Evolutionary conservation across 92 coral and sea anemone species (phyloP).

Genomic region (Umimayanthus chanpuru): DNA sequence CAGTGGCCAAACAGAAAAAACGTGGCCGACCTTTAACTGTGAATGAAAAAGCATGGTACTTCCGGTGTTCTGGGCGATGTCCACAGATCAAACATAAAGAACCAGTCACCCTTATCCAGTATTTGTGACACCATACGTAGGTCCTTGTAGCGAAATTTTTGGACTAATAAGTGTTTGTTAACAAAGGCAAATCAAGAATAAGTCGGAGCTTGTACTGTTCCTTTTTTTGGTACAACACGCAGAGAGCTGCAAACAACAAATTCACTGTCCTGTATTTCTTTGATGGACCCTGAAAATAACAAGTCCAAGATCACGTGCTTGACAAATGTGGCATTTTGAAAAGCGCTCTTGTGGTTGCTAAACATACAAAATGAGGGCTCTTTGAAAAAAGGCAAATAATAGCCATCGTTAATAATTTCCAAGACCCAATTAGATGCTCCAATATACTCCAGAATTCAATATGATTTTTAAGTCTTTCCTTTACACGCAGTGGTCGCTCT

Average conservation of each 20-base stretch:
- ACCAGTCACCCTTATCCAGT: slow-evolving; percentile 17
- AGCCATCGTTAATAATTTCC: slow-evolving; percentile 42
- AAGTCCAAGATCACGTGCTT: background rate
- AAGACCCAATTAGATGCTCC: slow-evolving; percentile 42
- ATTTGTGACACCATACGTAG: background rate
- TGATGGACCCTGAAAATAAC: background rate
- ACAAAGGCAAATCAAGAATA: slow-evolving; percentile 34
- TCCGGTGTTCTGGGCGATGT: slow-evolving; percentile 15
- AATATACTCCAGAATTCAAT: slow-evolving; percentile 41
- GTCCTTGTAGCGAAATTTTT: slow-evolving; percentile 10
- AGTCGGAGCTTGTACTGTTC: slow-evolving; percentile 49
- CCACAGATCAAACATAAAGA: slow-evolving; percentile 29
- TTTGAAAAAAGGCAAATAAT: slow-evolving; percentile 47
- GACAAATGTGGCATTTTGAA: background rate
- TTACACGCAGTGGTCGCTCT: background rate
- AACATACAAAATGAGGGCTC: background rate
- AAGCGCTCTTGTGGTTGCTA: background rate
- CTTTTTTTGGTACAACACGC: background rate
- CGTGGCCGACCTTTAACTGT: background rate
- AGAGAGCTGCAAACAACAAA: slow-evolving; percentile 9
- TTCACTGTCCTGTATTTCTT: background rate
- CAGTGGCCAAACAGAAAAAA: no score
- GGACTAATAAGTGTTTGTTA: background rate
- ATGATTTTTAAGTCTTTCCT: background rate
- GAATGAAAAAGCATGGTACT: slow-evolving; percentile 22